Evolutionary conservation across 53 echinoderm and acorn worm species (phyloP).

Genomic region (Holothuria leucospilota): DNA sequence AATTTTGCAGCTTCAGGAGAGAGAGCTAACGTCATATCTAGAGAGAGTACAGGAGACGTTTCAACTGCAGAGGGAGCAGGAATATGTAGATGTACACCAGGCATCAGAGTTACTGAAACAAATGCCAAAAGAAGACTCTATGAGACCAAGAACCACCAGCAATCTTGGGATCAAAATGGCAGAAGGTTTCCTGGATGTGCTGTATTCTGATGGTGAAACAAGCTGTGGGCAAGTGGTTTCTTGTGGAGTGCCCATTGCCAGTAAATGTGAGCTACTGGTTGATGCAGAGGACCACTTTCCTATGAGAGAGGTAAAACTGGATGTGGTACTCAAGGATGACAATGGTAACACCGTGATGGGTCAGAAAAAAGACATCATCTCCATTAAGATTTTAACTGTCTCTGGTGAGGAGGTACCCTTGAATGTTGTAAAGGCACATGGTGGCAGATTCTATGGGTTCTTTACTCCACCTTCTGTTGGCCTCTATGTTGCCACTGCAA

Average conservation of each 20-base stretch:
- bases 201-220: conserved; percentile 32
- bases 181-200: background rate
- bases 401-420: background rate
- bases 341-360: background rate
- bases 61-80: background rate
- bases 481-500: conserved; percentile 36
- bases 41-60: background rate
- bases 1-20: conserved; percentile 43
- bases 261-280: background rate
- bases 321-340: conserved; percentile 1
- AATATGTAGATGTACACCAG: background rate
- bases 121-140: background rate
- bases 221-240: conserved; percentile 1
- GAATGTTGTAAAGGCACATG: conserved; percentile 17
- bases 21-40: background rate
- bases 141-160: conserved; percentile 21
- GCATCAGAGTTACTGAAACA: background rate
- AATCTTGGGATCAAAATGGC: background rate
- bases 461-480: conserved; percentile 58
- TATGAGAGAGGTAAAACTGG: background rate
- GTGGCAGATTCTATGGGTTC: background rate
- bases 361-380: background rate
- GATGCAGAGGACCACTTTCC: background rate
- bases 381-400: background rate
- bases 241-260: background rate